Conservation (phyloP, 2,113 vertebrate species). For the Pan paniscus region DNA sequence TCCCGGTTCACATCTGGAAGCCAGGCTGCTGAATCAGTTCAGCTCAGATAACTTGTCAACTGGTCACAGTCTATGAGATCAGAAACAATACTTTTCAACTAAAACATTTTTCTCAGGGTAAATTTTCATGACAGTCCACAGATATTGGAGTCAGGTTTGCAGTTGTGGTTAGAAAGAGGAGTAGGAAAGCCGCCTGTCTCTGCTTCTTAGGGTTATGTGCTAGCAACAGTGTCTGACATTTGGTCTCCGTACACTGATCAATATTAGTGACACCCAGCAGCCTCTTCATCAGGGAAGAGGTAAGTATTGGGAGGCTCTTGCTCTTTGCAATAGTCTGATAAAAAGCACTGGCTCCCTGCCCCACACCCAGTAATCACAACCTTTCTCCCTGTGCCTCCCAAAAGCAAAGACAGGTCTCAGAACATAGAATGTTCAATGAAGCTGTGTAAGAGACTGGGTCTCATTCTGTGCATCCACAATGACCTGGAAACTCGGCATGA, state of each 20-base stretch:
- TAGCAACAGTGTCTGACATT: not conserved
- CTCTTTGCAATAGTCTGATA: not conserved
- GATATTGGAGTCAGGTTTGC: constrained; percentile 26
- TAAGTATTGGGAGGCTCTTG: not conserved
- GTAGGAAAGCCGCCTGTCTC: not conserved
- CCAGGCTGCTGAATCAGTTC: constrained; percentile 43
- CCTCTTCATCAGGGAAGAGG: not conserved
- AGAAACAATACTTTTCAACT: constrained; percentile 65
- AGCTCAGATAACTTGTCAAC: constrained; percentile 61
- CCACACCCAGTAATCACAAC: not conserved
- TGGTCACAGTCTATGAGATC: constrained; percentile 44
- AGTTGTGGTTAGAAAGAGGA: not conserved
- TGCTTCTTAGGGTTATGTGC: not conserved
- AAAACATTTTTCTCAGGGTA: constrained; percentile 63
- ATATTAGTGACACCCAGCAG: not conserved
- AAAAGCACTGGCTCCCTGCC: not conserved
- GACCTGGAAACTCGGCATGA: constrained; percentile 60
- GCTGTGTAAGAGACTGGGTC: not conserved
- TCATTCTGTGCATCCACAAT: not conserved
- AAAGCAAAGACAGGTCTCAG: not conserved
- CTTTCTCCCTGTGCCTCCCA: not conserved
- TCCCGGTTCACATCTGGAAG: constrained; percentile 67
- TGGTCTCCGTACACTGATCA: not conserved
- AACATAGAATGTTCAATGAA: not conserved
- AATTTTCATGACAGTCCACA: constrained; percentile 43